Evolutionary conservation across 2,113 vertebrate genomes (phyloP).

Genomic region (Galeopterus variegatus): DNA sequence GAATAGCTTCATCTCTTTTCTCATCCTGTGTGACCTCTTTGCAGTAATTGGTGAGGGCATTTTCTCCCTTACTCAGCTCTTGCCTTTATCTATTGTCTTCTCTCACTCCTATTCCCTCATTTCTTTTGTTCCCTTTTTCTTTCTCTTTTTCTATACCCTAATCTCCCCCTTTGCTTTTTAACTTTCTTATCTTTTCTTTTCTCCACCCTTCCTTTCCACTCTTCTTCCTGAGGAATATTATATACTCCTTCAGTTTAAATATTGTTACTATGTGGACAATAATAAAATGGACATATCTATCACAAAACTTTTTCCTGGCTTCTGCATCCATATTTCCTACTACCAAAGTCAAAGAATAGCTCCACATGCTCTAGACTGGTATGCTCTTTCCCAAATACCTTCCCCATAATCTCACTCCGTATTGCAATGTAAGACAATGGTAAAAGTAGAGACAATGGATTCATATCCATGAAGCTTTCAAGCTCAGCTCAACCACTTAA

Average conservation of each 20-base stretch:
- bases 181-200: background rate
- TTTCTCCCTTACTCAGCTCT: background rate
- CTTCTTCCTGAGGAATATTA: background rate
- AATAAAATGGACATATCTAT: background rate
- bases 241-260: background rate
- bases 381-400: too few species aligned
- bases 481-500: background rate
- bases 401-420: rapidly evolving
- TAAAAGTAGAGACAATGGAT: background rate
- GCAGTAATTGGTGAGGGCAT: background rate
- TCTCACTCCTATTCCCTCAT: background rate
- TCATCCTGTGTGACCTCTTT: background rate
- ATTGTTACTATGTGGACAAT: background rate
- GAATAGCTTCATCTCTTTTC: background rate
- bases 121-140: background rate
- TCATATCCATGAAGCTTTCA: background rate
- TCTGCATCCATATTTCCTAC: background rate
- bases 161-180: background rate
- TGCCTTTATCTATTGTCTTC: rapidly evolving
- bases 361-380: background rate
- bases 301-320: background rate
- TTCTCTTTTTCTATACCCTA: background rate
- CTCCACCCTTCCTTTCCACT: background rate
- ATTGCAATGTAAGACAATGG: too few species aligned
- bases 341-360: background rate